A percentile compares a stretch with the other conserved stretches of the same genome.
Conservation (phyloP, 2,888 invertebrate species). For the Gastracanthus pulcherrimus region DNA sequence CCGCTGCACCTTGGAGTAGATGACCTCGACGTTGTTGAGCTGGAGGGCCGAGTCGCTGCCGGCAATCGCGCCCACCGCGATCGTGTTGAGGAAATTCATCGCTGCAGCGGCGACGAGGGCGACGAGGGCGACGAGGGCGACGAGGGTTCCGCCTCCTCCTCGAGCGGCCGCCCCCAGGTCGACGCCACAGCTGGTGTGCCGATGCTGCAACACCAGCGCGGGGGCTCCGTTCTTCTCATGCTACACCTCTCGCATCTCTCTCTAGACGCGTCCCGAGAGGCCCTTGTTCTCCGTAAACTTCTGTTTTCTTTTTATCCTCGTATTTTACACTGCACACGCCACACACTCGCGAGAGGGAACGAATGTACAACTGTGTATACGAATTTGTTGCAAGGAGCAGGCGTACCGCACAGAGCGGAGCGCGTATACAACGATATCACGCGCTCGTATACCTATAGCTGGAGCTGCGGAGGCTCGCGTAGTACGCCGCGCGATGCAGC, state of each 20-base stretch:
- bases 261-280: too few species aligned
- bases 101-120: background rate
- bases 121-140: background rate
- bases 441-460: too few species aligned
- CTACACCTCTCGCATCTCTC: background rate
- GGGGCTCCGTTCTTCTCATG: background rate
- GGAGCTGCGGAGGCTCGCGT: too few species aligned
- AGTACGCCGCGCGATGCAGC: too few species aligned
- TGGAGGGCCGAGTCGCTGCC: constrained; percentile 72
- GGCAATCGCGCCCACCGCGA: constrained; percentile 63
- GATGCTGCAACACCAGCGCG: too few species aligned
- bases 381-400: too few species aligned
- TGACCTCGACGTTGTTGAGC: constrained; percentile 74
- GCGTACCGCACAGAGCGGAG: background rate
- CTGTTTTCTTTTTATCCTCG: too few species aligned
- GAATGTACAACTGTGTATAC: too few species aligned
- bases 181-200: too few species aligned
- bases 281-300: too few species aligned
- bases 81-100: constrained; percentile 74
- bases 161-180: too few species aligned
- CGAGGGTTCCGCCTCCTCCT: too few species aligned
- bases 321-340: background rate
- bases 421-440: background rate
- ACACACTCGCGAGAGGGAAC: background rate
- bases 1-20: constrained; percentile 74